phyloP scores from a whole-genome alignment of 2,888 invertebrate species.

The Eulithis prunata region DNA sequence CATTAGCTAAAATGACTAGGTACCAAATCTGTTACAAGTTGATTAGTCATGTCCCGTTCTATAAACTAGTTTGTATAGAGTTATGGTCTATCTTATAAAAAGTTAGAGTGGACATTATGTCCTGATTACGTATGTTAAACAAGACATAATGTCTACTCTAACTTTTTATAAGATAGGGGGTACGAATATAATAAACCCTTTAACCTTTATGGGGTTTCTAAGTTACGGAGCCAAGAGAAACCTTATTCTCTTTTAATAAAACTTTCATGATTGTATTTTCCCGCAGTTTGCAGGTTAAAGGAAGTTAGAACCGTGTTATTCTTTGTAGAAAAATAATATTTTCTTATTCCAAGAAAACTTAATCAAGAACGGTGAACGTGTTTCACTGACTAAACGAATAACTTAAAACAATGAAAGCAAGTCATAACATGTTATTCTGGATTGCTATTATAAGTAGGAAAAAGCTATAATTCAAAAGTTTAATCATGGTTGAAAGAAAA shows the following conservation, averaged over 20 bases:
- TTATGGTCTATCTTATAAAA: too few relatives aligned
- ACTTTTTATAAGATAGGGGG: too few relatives aligned
- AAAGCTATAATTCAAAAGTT: neutral
- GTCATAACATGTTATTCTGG: neutral
- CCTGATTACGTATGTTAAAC: too few relatives aligned
- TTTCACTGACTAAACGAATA: neutral
- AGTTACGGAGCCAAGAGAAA: neutral
- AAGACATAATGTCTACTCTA: too few relatives aligned
- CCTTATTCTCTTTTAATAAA: slow-evolving; percentile 1
- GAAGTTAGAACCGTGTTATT: neutral
- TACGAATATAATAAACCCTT: too few relatives aligned
- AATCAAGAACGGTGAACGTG: neutral
- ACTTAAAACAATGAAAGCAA: neutral
- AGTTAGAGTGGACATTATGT: too few relatives aligned
- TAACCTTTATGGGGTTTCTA: too few relatives aligned
- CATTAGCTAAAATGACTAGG: too few relatives aligned
- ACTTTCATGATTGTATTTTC: neutral
- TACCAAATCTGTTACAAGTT: too few relatives aligned
- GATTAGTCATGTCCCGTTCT: too few relatives aligned
- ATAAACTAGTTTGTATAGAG: too few relatives aligned
- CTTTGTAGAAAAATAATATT: neutral
- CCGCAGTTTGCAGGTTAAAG: neutral
- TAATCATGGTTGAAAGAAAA: slow-evolving; percentile 2
- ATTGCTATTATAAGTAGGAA: neutral
- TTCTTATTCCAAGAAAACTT: neutral